Evolutionary conservation across 2,113 vertebrate species (phyloP), one percentile per base, ranked within the genome.

Genomic region (Callospermophilus lateralis): DNA sequence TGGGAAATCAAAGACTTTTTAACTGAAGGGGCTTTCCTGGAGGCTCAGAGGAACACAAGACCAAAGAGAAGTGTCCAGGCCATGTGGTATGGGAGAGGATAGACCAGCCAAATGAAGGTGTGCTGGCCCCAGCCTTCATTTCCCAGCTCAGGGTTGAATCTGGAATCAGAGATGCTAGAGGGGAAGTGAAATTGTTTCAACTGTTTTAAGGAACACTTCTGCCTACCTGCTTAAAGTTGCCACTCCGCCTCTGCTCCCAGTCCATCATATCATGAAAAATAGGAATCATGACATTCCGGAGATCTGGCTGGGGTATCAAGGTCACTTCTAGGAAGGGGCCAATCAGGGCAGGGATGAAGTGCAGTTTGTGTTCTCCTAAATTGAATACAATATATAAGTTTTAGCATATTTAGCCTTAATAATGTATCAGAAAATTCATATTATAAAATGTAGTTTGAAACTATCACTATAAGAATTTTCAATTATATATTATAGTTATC

Each of bases 221-320:
- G 4, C 98, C 90, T 97, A 99, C 99, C 99, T 99, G 99, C 96
- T 99, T 99, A 94, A 99, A 99, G 98, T 99, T 99, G 84, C 99
- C 99, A 30, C 99, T 99, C 92, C 99, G 98, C 48, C 99, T 99
- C 98, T 99, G 99, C 97, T 99, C 99, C 99, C 99, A 99, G 96
- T 99, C 99, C 99, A 99, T 99, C 99, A 99, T 99, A 98, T 99
- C 99, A 30, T 99, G 99, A 97, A 99, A 99, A 98, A 99, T 99
- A 61, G 99, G 99, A 98, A 99, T 99, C 99, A 99, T 99, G 96
- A 99, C 99, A 93, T 99, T 99, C 88, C 99, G 99, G 90, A 99
- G 98, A 97, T 99, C 99, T 8, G 99, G 99, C 97, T 99, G 99
- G 79, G 99, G 99, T 76, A 99, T 99, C 98, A 99, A 98, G 32